Percentiles rank a stretch among this genome's conserved stretches.
phyloP scores from a whole-genome alignment of 2,113 vertebrate species.

The Dicentrarchus labrax region DNA sequence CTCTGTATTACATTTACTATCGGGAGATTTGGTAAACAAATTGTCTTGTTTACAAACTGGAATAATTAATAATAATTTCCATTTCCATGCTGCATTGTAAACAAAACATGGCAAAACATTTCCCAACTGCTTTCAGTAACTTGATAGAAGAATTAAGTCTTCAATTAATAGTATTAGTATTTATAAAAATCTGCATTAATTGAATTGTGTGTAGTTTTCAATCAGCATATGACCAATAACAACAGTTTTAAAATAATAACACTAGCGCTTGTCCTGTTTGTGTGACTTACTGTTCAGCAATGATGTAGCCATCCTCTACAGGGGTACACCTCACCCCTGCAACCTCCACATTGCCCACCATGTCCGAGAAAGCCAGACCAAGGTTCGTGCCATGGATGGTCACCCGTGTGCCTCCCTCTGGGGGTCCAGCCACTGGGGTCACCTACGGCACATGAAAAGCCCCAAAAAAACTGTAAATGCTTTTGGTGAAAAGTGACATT shows the following conservation, averaged over 20 bases:
- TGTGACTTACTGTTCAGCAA: conserved; percentile 95
- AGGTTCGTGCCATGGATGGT: conserved; percentile 96
- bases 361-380: conserved; percentile 95
- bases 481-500: background rate
- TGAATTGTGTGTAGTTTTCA: background rate
- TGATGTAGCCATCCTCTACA: conserved; percentile 92
- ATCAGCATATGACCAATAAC: background rate
- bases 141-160: background rate
- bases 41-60: conserved; percentile 1
- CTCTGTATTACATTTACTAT: background rate
- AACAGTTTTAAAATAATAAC: background rate
- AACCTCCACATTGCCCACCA: conserved; percentile 93
- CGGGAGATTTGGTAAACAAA: background rate
- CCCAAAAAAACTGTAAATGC: background rate
- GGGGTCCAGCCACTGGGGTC: conserved; percentile 94
- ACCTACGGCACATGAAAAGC: conserved; percentile 82
- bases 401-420: conserved; percentile 94
- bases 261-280: background rate
- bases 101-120: background rate
- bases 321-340: conserved; percentile 93
- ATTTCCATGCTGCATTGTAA: background rate
- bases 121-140: background rate
- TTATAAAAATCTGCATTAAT: background rate
- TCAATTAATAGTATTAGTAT: background rate
- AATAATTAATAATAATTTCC: background rate